Percentiles rank a stretch among this genome's conserved stretches.
Conservation (phyloP, 2,888 invertebrate genomes). For the Charanyca ferruginea region DNA sequence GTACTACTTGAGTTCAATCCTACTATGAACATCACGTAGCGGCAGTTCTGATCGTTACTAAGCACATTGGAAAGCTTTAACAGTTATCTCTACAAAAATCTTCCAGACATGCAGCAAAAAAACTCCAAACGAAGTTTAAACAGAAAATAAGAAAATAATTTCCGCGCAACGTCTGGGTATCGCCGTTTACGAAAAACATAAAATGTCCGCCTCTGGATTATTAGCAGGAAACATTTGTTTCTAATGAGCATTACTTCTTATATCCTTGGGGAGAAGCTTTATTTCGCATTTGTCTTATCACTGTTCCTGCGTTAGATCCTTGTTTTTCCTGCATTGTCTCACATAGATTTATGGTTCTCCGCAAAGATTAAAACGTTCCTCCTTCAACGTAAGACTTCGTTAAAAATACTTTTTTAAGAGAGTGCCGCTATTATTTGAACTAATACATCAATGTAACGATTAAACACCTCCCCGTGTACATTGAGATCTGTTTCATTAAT, state of each 20-base stretch:
- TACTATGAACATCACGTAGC: constrained; percentile 10
- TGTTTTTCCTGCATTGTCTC: constrained; percentile 68
- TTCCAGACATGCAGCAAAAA: constrained; percentile 53
- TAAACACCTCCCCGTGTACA: constrained; percentile 81
- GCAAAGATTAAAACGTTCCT: constrained; percentile 64
- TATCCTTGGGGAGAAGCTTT: constrained; percentile 64
- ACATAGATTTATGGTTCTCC: constrained; percentile 70
- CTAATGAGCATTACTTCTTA: constrained; percentile 66
- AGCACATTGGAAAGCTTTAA: constrained; percentile 22
- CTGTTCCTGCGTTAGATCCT: constrained; percentile 55
- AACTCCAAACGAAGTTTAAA: constrained; percentile 50
- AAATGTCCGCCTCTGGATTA: constrained; percentile 53
- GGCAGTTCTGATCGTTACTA: constrained; percentile 3
- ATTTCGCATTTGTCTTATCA: constrained; percentile 75
- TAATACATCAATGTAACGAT: constrained; percentile 84
- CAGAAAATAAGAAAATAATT: constrained; percentile 56
- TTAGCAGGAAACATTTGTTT: constrained; percentile 59
- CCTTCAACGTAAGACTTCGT: constrained; percentile 53
- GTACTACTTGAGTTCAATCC: constrained; percentile 8
- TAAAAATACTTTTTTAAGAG: constrained; percentile 59
- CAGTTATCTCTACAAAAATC: constrained; percentile 48
- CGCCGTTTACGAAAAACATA: constrained; percentile 51
- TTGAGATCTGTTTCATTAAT: constrained; percentile 83
- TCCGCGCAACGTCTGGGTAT: constrained; percentile 48
- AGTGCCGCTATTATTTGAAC: constrained; percentile 69